Base-by-base conservation (phyloP, 2,113 vertebrate species). In the Pygoscelis antarcticus region DNA sequence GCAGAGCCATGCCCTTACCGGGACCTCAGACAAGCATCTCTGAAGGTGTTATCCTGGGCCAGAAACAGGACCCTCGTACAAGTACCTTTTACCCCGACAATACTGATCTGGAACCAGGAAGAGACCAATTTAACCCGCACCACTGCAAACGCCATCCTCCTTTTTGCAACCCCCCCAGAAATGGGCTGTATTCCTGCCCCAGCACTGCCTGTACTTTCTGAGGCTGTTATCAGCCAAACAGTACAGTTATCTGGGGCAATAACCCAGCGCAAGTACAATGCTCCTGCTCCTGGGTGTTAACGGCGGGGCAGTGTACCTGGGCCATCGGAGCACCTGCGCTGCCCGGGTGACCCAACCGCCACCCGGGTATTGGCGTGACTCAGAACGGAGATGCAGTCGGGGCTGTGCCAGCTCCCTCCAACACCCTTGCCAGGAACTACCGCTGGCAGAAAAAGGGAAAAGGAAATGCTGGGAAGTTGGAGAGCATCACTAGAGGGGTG, bases 221-320 rank as follows among this genome's bases (percentile, higher is more conserved):
- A 85, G 42, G 76, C 88, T 71, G 38, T 85, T 87, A 90, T 83
- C 90, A 83, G 68, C 27, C 75, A 13, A 42, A 64, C 26, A 23
- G 20, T 15, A 10, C 11, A 62, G 52, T 29, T 61, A 49, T 12
- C 34, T 18, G 40, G 70, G 52, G 74, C 89, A 91, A 84, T 87
- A 65, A 94, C 52, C 34, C 65, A 19, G n/a, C 0, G 0, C 34
- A 10, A 30, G 34, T 8, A 57, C 66, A 34, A 40, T 0, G 8
- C 69, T 61, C 44, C 65, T 78, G 65, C 64, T 78, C 72, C 10
- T 3, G 57, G 44, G 25, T 66, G 69, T 60, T 16, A 64, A 12
- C 0, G 8, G 5, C 25, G 66, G 66, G 66, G 47, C 87, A 38
- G 12, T 4, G 20, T 9, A 60, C 85, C 85, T 19, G 74, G 60